Conservation (phyloP, 2,888 invertebrate species). For the Agrilus cyanescens region DNA sequence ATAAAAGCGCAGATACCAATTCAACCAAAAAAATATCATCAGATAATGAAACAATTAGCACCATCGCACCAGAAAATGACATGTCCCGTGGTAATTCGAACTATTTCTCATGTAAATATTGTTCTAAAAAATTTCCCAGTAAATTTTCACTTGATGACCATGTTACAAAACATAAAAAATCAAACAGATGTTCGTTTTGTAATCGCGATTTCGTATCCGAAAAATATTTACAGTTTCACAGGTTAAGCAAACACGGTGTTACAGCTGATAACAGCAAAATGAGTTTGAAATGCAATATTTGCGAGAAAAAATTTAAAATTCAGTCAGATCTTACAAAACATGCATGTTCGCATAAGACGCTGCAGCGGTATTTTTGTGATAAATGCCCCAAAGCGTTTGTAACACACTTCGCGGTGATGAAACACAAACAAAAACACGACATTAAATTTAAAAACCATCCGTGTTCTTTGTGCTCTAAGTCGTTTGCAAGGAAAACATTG, state of each 20-base stretch:
- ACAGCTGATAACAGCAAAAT: slow-evolving; percentile 7
- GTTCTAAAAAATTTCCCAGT: too few species aligned
- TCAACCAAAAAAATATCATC: too few species aligned
- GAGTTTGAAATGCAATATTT: slow-evolving; percentile 17
- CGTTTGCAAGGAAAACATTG: slow-evolving; percentile 18
- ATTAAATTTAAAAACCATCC: slow-evolving; percentile 11
- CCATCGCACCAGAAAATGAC: too few species aligned
- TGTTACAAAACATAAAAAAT: neutral
- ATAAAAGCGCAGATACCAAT: too few species aligned
- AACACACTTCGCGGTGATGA: slow-evolving; percentile 13
- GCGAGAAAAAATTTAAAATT: slow-evolving; percentile 16
- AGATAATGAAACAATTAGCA: too few species aligned
- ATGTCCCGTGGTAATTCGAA: too few species aligned
- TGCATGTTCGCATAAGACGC: slow-evolving; percentile 14
- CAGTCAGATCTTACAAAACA: slow-evolving; percentile 14
- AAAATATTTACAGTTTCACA: slow-evolving; percentile 6
- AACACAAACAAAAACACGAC: slow-evolving; percentile 17
- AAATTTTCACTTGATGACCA: too few species aligned
- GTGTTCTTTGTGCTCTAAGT: slow-evolving; percentile 14
- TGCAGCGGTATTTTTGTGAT: slow-evolving; percentile 16
- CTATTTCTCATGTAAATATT: too few species aligned
- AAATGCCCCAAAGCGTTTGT: slow-evolving; percentile 15
- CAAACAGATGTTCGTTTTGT: slow-evolving; percentile 7
- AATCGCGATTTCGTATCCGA: slow-evolving; percentile 10
- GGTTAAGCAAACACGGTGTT: slow-evolving; percentile 6